Evolutionary conservation across 2,113 vertebrate species (phyloP).

Genomic region (Crocuta crocuta): DNA sequence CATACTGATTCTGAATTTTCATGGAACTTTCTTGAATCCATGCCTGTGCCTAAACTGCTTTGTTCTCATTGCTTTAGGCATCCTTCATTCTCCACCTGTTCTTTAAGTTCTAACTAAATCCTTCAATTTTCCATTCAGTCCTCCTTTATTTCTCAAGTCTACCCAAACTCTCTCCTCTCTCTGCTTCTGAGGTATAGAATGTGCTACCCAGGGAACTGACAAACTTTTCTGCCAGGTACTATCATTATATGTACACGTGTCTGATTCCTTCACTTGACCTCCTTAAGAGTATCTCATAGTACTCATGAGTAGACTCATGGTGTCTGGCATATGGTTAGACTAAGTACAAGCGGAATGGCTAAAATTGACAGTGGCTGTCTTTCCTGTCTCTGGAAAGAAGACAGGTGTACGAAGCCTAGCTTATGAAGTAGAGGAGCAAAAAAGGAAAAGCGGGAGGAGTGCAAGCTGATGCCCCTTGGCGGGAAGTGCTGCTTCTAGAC

Average conservation of each 20-base stretch:
- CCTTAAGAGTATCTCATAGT: not conserved
- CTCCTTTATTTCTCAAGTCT: constrained; percentile 18
- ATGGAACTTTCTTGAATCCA: not conserved
- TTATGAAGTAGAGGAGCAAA: not conserved
- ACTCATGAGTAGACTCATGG: not conserved
- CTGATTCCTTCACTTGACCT: not conserved
- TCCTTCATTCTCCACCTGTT: not conserved
- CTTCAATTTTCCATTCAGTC: not conserved
- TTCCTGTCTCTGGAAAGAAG: not conserved
- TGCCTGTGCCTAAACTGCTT: not conserved
- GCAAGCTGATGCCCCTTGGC: not conserved
- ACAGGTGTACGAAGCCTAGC: not conserved
- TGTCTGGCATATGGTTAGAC: not conserved
- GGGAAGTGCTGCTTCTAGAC: not conserved
- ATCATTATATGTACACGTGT: not conserved
- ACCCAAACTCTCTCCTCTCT: not conserved
- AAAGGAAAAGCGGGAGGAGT: not conserved
- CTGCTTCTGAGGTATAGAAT: not conserved
- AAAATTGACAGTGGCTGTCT: not conserved
- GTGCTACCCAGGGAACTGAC: not conserved
- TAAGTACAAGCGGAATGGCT: not conserved
- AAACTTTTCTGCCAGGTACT: not conserved
- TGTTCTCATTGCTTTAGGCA: not conserved
- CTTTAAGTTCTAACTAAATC: constrained; percentile 6
- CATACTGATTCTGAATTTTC: constrained; percentile 17